phyloP scores from a whole-genome alignment of 2,888 invertebrate genomes.

The Tanaodytes sp. region DNA sequence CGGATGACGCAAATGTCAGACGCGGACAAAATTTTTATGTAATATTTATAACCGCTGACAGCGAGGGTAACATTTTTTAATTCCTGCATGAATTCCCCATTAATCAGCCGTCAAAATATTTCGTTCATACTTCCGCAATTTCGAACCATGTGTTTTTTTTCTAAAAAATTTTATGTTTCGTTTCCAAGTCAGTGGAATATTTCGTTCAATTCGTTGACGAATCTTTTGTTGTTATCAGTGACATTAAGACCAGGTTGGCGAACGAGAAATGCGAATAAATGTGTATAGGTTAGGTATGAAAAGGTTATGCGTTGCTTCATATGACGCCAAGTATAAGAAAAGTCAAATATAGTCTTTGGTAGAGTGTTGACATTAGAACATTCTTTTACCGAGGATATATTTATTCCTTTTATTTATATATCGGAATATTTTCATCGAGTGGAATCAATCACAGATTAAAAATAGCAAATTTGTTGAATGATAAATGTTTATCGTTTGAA shows the following conservation, averaged over 20 bases:
- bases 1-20: slow-evolving; percentile 45
- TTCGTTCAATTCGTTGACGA: too few species aligned
- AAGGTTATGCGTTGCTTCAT: slow-evolving; percentile 40
- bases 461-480: background rate
- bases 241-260: background rate
- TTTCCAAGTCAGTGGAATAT: too few species aligned
- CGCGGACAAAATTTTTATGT: slow-evolving; percentile 47
- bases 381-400: too few species aligned
- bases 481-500: too few species aligned
- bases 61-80: slow-evolving; percentile 26
- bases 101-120: too few species aligned
- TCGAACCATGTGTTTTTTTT: too few species aligned
- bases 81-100: background rate
- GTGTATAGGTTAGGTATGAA: slow-evolving; percentile 32
- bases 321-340: slow-evolving; percentile 20
- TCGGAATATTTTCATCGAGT: too few species aligned
- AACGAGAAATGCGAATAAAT: background rate
- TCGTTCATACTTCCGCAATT: too few species aligned
- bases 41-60: slow-evolving; percentile 46
- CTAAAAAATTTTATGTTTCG: background rate
- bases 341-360: slow-evolving; percentile 31
- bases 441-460: too few species aligned
- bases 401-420: too few species aligned
- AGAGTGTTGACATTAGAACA: too few species aligned
- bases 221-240: too few species aligned